phyloP scores from a whole-genome alignment of 1,140 invertebrate genomes.

The Penaeus chinensis region DNA sequence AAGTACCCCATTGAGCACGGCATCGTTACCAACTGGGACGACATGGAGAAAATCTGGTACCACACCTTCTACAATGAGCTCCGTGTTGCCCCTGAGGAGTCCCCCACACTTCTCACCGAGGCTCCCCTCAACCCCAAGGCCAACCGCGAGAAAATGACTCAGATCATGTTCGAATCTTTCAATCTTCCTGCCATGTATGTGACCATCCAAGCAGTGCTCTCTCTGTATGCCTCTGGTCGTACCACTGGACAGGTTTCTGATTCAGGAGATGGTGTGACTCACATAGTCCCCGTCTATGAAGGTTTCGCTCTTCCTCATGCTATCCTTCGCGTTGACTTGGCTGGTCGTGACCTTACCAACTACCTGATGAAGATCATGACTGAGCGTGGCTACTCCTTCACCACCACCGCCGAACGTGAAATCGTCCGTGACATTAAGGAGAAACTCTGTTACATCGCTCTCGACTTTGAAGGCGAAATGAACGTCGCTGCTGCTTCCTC shows the following conservation, averaged over 20 bases:
- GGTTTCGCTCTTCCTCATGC: conserved; percentile 47
- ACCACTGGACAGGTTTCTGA: conserved; percentile 11
- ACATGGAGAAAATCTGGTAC: conserved; percentile 98
- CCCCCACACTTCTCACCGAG: conserved; percentile 91
- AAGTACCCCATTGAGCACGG: conserved; percentile 96
- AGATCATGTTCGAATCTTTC: conserved; percentile 75
- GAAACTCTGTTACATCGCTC: conserved; percentile 70
- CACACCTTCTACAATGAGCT: conserved; percentile 96
- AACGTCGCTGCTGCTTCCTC: too few species aligned
- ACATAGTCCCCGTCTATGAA: conserved; percentile 28
- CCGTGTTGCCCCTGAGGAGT: conserved; percentile 92
- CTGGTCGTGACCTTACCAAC: conserved; percentile 50
- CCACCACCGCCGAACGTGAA: conserved; percentile 82
- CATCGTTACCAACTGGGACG: conserved; percentile 96
- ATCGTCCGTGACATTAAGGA: conserved; percentile 92
- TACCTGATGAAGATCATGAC: conserved; percentile 74
- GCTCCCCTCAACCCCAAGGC: conserved; percentile 93
- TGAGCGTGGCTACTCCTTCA: conserved; percentile 75
- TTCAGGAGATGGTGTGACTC: conserved; percentile 5
- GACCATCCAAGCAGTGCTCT: not conserved
- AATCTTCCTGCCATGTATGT: not conserved
- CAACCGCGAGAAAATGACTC: conserved; percentile 81
- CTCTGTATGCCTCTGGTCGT: conserved; percentile 15
- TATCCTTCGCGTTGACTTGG: conserved; percentile 49
- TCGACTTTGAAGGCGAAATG: too few species aligned